Base-by-base conservation (phyloP, 2,113 vertebrate species). In the Syngnathus scovelli region DNA sequence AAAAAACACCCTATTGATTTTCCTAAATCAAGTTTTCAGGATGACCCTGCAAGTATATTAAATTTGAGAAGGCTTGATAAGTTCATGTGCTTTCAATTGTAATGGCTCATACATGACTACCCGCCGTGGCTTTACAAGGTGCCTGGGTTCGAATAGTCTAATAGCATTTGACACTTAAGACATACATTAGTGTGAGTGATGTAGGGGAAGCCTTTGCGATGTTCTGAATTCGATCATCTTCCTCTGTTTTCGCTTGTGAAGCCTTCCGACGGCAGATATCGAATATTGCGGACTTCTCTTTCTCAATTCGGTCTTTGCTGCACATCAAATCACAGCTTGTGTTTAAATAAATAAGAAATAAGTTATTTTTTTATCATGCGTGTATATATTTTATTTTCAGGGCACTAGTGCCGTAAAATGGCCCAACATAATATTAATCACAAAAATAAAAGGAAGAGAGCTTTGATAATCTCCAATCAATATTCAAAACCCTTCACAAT, bases 51-150 rank as follows among this genome's bases (percentile, higher is more conserved):
- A 67, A 75, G 72, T 78, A 63, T 80, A 83, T 88, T 81, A 76
- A 83, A 87, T 85, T 87, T 85, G 69, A 86, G 76, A 83, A 78
- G 75, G 69, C 61, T 81, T 72, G 21, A 33, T 85, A 72, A 84
- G 74, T 88, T 88, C 89, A 13, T 11, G 18, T 89, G 78, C 79
- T 84, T 81, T 89, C 78, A 84, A 75, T 85, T 90, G 76, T 85
- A 88, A 89, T 86, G 69, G 73, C 69, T 86, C 83, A 74, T 81
- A 86, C 77, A 77, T 54, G 76, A 76, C 70, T 74, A 78, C 74
- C 78, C 74, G 69, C 19, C 83, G 73, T 83, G 78, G 68, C 65
- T 82, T 81, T 84, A 21, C 81, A 82, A 75, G 68, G 68, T 75
- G 70, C 83, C 80, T 78, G 73, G 78, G 61, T 80, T 82, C 23